These are phyloP conservation scores for Gasterosteus nipponicus DNA, from an alignment of 2,113 vertebrate species.

Conservation along the genomic window DNA sequence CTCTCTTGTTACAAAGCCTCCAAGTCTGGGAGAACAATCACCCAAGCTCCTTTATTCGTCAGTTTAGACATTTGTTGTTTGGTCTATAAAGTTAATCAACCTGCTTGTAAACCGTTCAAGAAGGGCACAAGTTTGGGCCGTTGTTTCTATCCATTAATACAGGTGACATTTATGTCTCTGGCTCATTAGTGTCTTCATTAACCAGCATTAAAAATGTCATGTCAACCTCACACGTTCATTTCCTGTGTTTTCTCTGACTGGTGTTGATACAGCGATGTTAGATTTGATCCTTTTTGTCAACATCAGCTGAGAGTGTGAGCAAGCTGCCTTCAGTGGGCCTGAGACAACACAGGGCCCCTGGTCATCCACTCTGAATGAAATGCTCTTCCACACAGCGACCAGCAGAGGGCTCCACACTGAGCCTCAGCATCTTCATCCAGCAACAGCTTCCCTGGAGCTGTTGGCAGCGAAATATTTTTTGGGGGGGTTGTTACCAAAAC, in stretches of 20 bases:
- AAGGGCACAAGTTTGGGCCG: neutral
- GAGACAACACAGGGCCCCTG: neutral
- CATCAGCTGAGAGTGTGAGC: neutral
- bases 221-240: neutral
- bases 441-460: conserved; percentile 30
- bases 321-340: neutral
- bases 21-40: conserved; percentile 15
- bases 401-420: conserved; percentile 71
- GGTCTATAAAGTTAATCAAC: neutral
- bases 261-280: neutral
- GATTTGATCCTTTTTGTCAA: neutral
- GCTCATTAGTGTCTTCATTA: neutral
- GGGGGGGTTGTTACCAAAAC: conserved; percentile 35
- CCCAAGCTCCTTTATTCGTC: neutral
- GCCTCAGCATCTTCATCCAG: neutral
- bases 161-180: neutral
- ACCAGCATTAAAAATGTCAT: neutral
- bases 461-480: conserved; percentile 22
- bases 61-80: neutral
- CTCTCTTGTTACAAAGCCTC: conserved; percentile 33
- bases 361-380: neutral
- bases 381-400: conserved; percentile 15
- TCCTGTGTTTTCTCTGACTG: neutral
- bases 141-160: neutral
- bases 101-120: neutral